phyloP scores from a whole-genome alignment of 2,113 vertebrate genomes.

The Catagonus wagneri region DNA sequence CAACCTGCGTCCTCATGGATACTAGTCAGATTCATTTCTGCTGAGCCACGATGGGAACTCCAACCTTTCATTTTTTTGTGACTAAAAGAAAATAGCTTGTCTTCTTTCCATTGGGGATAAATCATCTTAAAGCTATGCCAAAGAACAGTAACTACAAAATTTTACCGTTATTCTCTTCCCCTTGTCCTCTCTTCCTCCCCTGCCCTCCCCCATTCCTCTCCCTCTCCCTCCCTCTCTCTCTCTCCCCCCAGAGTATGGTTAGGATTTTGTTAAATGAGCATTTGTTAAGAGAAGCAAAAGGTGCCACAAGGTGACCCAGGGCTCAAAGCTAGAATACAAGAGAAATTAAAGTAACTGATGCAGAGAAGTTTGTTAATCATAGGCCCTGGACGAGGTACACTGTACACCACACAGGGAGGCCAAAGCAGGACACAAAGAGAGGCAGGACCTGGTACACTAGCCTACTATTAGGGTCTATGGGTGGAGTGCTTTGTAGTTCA shows the following conservation, averaged over 20 bases:
- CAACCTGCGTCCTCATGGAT: too few relatives aligned
- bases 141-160: background rate
- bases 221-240: background rate
- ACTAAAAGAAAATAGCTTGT: slow-evolving; percentile 52
- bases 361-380: background rate
- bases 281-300: background rate
- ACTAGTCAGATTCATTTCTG: too few relatives aligned
- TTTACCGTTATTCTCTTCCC: background rate
- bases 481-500: background rate
- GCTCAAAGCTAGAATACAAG: background rate
- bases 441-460: background rate
- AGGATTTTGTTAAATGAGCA: background rate
- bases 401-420: background rate
- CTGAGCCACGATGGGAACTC: too few relatives aligned
- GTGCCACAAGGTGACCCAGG: background rate
- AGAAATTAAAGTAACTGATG: background rate
- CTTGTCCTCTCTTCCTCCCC: too few relatives aligned
- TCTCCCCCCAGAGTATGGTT: background rate
- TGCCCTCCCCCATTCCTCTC: background rate
- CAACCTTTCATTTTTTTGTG: background rate
- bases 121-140: slow-evolving; percentile 2
- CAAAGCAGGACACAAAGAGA: background rate
- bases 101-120: slow-evolving; percentile 34
- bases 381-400: background rate
- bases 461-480: background rate